Evolutionary conservation across 2,888 invertebrate genomes (phyloP), one percentile per base, ranked within the genome.

Genomic region (Lasioglossum malachurum): DNA sequence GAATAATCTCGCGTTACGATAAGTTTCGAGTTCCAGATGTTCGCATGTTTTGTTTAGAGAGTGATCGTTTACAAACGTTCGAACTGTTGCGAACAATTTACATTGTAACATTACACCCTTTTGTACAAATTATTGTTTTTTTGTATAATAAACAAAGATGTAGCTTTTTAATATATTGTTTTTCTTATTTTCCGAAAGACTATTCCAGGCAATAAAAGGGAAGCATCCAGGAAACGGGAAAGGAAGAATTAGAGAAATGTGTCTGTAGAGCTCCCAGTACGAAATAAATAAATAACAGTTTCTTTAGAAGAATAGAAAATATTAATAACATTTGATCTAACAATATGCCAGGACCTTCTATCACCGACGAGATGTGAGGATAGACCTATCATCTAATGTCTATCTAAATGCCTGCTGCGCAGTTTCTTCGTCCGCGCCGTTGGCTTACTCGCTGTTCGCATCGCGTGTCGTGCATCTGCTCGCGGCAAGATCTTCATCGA

Each of bases 81-180:
- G 78, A 77, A 74, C 80, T 76, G 76, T 75, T 79, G 35, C 27
- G 76, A 80, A 75, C 82, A 73, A 64, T 83, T 77, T 89, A 84
- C 69, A 79, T 80, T 67, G 76, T 90, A 88, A 90, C 84, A 86
- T 75, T 88, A 91, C 91, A 92, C 84, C 82, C 89, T 93, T 93
- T 93, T 94, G 93, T 94, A 93, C 92, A 93, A 92, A 92, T 84
- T 64, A 91, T 87, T 86, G 80, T 90, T 77, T 87, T 91, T 93
- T 92, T 93, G 88, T 93, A 92, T 91, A 92, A 93, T 93, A 92
- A 93, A 92, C 35, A 86, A 49, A 75, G 81, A 87, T 91, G 83
- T 91, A 90, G 83, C 87, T 92, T 92, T 91, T 84, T 88, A 87
- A 83, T 14, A 76, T 64, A 69, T 19, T 53, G 46, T 31, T 23